Conservation (phyloP, 2,113 vertebrate species). For the Cottus gobio region DNA sequence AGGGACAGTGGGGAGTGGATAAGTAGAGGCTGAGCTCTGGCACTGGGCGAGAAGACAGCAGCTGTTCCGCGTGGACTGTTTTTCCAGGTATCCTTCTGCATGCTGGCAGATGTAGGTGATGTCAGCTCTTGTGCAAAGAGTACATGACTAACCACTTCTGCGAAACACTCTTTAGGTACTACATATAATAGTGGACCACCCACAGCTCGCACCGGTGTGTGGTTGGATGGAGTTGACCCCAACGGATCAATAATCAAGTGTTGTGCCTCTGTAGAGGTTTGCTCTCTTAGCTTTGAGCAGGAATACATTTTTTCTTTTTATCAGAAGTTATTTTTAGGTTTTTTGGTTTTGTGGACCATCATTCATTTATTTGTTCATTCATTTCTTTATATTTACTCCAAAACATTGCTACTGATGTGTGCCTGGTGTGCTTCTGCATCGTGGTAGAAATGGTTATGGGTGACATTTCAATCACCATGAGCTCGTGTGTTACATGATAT, state of each 20-base stretch:
- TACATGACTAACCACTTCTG: conserved; percentile 66
- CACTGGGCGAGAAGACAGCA: conserved; percentile 49
- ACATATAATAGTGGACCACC: conserved; percentile 58
- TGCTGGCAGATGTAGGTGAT: conserved; percentile 51
- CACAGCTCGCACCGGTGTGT: conserved; percentile 34
- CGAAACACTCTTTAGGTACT: conserved; percentile 46
- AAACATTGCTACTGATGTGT: background rate
- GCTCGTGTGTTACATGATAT: background rate
- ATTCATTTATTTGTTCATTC: background rate
- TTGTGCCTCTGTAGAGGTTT: conserved; percentile 18
- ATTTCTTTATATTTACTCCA: background rate
- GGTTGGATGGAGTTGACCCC: conserved; percentile 34
- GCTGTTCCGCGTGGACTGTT: conserved; percentile 47
- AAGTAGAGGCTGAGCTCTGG: conserved; percentile 49
- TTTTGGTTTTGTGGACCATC: background rate
- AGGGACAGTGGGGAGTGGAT: conserved; percentile 52
- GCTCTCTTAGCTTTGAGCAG: conserved; percentile 18
- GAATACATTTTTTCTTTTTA: background rate
- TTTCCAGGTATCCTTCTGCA: conserved; percentile 26
- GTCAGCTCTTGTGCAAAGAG: conserved; percentile 59
- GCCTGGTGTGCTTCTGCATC: background rate
- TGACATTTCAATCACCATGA: background rate
- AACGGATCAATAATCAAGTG: conserved; percentile 51
- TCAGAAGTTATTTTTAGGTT: background rate
- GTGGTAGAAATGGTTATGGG: background rate